phyloP scores from a whole-genome alignment of 1,140 invertebrate genomes.

The Phymastichus coffea region DNA sequence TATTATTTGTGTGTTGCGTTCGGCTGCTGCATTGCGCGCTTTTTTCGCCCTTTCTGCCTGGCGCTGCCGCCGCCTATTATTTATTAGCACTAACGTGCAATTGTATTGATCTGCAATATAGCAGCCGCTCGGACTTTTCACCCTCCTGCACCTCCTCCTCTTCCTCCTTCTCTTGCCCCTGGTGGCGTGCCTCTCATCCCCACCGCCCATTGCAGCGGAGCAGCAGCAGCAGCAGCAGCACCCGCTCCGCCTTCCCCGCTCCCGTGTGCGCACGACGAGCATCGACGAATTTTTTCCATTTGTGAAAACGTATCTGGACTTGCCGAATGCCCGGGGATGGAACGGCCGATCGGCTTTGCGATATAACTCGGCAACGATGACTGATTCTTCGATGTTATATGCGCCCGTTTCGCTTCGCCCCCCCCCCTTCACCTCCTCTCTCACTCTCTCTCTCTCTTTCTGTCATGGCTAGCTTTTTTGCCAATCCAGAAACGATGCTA shows the following conservation, averaged over 20 bases:
- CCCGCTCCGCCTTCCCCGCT: neutral
- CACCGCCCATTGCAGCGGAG: no score
- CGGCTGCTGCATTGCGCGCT: constrained; percentile 57
- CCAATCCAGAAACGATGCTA: constrained; percentile 10
- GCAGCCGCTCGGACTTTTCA: constrained; percentile 38
- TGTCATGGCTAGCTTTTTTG: neutral
- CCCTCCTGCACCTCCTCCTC: constrained; percentile 29
- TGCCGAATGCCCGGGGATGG: constrained; percentile 49
- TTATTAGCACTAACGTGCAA: constrained; percentile 60
- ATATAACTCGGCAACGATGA: constrained; percentile 47
- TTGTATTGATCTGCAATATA: constrained; percentile 60
- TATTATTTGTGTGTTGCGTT: constrained; percentile 59
- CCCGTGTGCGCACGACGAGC: constrained; percentile 12
- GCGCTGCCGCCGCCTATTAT: constrained; percentile 52
- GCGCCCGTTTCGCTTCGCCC: constrained; percentile 6
- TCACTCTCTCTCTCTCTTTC: neutral
- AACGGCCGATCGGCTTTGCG: constrained; percentile 46
- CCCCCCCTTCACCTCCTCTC: neutral
- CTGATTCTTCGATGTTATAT: constrained; percentile 47
- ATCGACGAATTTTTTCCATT: constrained; percentile 56
- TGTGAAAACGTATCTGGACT: constrained; percentile 56
- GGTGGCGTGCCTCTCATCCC: no score
- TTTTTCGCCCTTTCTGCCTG: constrained; percentile 47
- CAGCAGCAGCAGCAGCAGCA: neutral
- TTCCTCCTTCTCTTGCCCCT: no score